These are phyloP conservation scores for Micronisus gabar DNA, from an alignment of 2,113 vertebrate species.

Conservation along the genomic window DNA sequence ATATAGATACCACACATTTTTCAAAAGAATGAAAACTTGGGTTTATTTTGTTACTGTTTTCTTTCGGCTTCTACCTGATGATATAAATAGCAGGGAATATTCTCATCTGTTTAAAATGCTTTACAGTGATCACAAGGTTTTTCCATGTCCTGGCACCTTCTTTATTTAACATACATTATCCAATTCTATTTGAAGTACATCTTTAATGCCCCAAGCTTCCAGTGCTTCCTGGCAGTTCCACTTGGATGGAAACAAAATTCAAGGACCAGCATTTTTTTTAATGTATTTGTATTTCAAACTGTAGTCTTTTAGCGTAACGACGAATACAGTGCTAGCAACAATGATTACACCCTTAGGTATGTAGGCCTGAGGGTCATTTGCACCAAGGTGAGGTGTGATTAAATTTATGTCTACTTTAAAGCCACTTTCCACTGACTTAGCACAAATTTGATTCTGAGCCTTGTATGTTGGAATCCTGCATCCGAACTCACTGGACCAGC, in stretches of 20 bases:
- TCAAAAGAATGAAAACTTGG: background rate
- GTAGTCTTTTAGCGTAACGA: background rate
- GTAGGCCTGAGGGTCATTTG: background rate
- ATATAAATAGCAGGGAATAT: conserved; percentile 4
- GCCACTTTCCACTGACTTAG: conserved; percentile 14
- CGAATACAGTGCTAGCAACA: background rate
- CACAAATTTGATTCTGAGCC: background rate
- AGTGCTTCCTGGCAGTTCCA: conserved; percentile 34
- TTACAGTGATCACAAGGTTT: background rate
- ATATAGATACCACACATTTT: background rate
- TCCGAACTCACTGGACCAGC: background rate
- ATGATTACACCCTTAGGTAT: background rate
- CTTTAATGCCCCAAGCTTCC: background rate
- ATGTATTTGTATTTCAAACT: background rate
- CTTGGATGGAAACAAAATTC: conserved; percentile 6
- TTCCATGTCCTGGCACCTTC: background rate
- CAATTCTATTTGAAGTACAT: conserved; percentile 19
- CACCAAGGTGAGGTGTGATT: conserved; percentile 27
- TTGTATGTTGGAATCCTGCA: background rate
- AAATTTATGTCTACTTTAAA: conserved; percentile 15
- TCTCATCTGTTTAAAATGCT: background rate
- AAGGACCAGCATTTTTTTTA: background rate
- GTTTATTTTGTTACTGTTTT: background rate
- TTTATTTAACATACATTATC: conserved; percentile 34
- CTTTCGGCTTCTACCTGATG: background rate